Evolutionary conservation across 1,140 invertebrate genomes (phyloP), one percentile per base, ranked within the genome.

Genomic region (Anastrepha ludens): DNA sequence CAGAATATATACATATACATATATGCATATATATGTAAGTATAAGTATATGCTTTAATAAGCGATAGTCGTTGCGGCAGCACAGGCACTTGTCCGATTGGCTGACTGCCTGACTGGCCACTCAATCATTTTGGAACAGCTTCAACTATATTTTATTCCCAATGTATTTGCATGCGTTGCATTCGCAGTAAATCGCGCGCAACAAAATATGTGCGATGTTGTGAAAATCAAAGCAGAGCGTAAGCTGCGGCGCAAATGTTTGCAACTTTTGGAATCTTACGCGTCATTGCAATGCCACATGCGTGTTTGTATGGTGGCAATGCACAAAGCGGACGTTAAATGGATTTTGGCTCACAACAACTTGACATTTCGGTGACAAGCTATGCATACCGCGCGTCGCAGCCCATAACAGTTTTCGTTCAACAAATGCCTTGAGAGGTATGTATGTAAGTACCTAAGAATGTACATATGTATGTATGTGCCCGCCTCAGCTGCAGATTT

Each of bases 311-410:
- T 50, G 15, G 17, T 81, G 74, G 11, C 11, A 81, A 55, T 29
- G 44, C n/a, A 9, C 47, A 81, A 55, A 81, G 70, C 86, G 67
- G 39, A 59, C 67, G n/a, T 78, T 55, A 87, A 87, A 87, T 87
- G 86, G 65, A 64, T 87, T 87, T 78, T 87, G 17, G 74, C n/a
- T 59, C 41, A 64, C 15, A 87, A 87, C 67, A 87, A 65, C 78
- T 39, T 86, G 87, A 88, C 87, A 88, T 88, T 74, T 88, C 64
- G 50, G 81, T 88, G 87, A 88, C 87, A 86, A 88, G 78, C 29
- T 62, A 59, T 29, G 13, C 13, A 74, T 74, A 17, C 86, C 47
- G 86, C 62, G 74, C 47, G 74, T 13, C 74, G 47, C 47, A n/a
- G 8, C 74, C 74, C 15, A 81, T 81, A 17, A 81, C 44, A 81